These are phyloP conservation scores for Chaitophorus viminalis DNA, from an alignment of 2,888 invertebrate species.

Conservation along the genomic window DNA sequence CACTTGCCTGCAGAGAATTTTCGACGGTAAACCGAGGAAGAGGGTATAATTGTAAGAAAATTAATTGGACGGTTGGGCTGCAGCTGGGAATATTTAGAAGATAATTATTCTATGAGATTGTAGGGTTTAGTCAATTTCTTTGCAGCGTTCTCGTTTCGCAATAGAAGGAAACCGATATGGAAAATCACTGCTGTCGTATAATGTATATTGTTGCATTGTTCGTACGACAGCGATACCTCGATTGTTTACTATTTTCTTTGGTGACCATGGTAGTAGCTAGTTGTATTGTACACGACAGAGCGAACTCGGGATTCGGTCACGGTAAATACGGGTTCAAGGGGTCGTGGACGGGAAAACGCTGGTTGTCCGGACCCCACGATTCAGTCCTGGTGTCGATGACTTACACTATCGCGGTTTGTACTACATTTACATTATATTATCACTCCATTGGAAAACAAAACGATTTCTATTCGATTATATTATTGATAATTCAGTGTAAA, in stretches of 20 bases:
- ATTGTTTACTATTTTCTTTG: constrained; percentile 46
- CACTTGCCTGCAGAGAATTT: too few relatives aligned
- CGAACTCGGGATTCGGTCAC: neutral
- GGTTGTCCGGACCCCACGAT: too few relatives aligned
- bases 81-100: too few relatives aligned
- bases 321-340: neutral
- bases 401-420: neutral
- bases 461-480: constrained; percentile 20
- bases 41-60: too few relatives aligned
- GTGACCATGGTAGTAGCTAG: neutral
- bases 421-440: too few relatives aligned
- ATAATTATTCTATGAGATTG: too few relatives aligned
- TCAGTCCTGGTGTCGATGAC: too few relatives aligned
- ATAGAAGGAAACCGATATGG: neutral
- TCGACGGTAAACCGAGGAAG: too few relatives aligned
- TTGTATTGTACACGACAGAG: too few relatives aligned
- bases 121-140: neutral
- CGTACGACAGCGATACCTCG: neutral
- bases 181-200: neutral
- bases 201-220: too few relatives aligned
- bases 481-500: constrained; percentile 13
- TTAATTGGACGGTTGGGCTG: too few relatives aligned
- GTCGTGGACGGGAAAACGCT: too few relatives aligned
- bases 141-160: neutral
- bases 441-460: neutral